Base-by-base conservation (phyloP, 2,113 vertebrate genomes). In the Calcarius ornatus region DNA sequence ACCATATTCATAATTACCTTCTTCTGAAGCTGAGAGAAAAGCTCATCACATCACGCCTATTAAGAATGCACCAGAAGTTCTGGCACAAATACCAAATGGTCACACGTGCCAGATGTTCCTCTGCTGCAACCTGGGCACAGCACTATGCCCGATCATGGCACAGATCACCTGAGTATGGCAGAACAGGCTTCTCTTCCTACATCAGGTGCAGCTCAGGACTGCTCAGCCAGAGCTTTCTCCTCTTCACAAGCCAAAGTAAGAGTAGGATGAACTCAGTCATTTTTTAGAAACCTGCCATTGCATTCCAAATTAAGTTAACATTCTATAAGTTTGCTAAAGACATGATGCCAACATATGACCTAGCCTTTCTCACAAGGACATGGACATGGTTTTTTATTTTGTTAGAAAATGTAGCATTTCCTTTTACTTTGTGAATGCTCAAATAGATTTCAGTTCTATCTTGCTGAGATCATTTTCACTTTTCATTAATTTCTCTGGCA, bases 161-260 rank as follows among this genome's bases (percentile, higher is more conserved):
- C 0, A 0, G 18, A 56, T 4, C 27, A 19, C 19, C 24, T 54
- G 1, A 56, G 33, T 63, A 33, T 1, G 3, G 53, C 33, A 78
- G 37, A 73, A 70, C 0, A 65, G 31, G 17, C 4, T 35, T 53
- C 60, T 63, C 69, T 59, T 64, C 47, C 24, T 37, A 4, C 73
- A n/a, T 27, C 7, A 61, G 5, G 9, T 33, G 23, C 21, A 81
- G 50, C 33, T 61, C 60, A 64, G 66, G 31, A 78, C 51, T 64
- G 38, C 37, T 75, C 25, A 73, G 8, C 4, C 31, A 83, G n/a
- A 88, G 40, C 23, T 38, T 59, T 10, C 16, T 57, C 24, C 25
- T 54, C 22, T 54, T 90, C 70, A 72, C 12, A 28, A 4, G 24
- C 8, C 24, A 27, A 78, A 53, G 14, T 7, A 20, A 12, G 2